These are phyloP conservation scores for Scortum barcoo DNA, from an alignment of 2,113 vertebrate genomes.

Conservation along the genomic window DNA sequence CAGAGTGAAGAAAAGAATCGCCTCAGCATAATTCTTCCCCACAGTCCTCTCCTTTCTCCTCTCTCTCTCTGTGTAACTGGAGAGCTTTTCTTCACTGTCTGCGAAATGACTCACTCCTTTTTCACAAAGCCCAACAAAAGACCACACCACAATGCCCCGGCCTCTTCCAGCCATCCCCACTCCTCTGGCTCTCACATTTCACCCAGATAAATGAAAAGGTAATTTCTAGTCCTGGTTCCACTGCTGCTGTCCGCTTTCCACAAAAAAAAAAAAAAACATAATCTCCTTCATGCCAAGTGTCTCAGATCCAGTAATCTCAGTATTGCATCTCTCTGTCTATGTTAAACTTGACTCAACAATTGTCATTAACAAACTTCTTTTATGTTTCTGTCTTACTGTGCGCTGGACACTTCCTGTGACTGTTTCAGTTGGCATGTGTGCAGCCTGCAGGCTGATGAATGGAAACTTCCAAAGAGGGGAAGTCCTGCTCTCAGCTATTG, in stretches of 20 bases:
- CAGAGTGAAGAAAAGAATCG: constrained; percentile 68
- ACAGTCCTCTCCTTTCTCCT: constrained; percentile 48
- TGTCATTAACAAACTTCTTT: constrained; percentile 29
- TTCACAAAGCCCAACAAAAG: constrained; percentile 73
- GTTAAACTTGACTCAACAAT: constrained; percentile 4
- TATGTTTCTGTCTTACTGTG: constrained; percentile 19
- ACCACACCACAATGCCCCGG: constrained; percentile 53
- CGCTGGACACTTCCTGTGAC: constrained; percentile 57
- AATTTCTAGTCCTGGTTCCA: constrained; percentile 7
- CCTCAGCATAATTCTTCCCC: constrained; percentile 79
- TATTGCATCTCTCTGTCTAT: background rate
- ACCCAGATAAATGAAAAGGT: constrained; percentile 48
- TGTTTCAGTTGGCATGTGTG: constrained; percentile 42
- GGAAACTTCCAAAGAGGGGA: constrained; percentile 62
- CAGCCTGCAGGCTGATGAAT: constrained; percentile 43
- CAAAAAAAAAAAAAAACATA: background rate
- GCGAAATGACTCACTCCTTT: constrained; percentile 71
- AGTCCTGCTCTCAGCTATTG: constrained; percentile 63
- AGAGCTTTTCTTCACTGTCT: constrained; percentile 74
- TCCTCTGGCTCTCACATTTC: constrained; percentile 52
- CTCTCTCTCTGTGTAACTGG: constrained; percentile 67
- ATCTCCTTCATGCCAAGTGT: background rate
- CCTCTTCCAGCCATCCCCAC: constrained; percentile 25
- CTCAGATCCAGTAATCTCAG: background rate
- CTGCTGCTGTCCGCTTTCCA: background rate